Conservation (phyloP, 2,113 vertebrate genomes). For the Limnothrissa miodon region DNA sequence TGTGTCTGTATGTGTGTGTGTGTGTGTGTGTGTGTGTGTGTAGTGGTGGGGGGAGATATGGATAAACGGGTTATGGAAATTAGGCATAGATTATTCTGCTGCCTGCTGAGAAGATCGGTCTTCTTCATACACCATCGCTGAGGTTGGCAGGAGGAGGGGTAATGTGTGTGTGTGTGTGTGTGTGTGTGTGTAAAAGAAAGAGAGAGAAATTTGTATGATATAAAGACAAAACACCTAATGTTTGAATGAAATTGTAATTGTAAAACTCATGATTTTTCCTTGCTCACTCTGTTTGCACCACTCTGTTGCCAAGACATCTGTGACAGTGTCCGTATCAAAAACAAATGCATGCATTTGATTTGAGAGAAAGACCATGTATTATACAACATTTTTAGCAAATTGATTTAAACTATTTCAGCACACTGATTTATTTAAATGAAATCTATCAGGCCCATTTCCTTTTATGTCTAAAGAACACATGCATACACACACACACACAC, state of each 20-base stretch:
- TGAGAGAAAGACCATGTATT: background rate
- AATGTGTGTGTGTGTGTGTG: background rate
- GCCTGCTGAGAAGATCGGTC: constrained; percentile 57
- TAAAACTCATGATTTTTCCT: background rate
- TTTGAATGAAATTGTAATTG: background rate
- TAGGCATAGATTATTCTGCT: constrained; percentile 55
- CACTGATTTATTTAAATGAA: background rate
- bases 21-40: constrained; percentile 10
- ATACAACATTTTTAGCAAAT: background rate
- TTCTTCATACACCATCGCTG: constrained; percentile 27
- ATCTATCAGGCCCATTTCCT: background rate
- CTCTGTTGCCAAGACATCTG: background rate
- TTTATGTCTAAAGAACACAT: background rate
- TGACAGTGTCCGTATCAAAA: background rate
- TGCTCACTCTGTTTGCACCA: background rate
- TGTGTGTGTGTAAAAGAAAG: background rate
- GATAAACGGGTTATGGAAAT: constrained; percentile 64
- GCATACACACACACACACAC: background rate
- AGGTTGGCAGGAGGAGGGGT: background rate
- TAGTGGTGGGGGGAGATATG: constrained; percentile 42
- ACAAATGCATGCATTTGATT: background rate
- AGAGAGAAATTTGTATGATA: background rate
- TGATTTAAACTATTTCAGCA: background rate
- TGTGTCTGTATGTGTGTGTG: constrained; percentile 8
- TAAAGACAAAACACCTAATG: background rate